Conservation (phyloP, 1,140 invertebrate genomes). For the Neodiprion fabricii region DNA sequence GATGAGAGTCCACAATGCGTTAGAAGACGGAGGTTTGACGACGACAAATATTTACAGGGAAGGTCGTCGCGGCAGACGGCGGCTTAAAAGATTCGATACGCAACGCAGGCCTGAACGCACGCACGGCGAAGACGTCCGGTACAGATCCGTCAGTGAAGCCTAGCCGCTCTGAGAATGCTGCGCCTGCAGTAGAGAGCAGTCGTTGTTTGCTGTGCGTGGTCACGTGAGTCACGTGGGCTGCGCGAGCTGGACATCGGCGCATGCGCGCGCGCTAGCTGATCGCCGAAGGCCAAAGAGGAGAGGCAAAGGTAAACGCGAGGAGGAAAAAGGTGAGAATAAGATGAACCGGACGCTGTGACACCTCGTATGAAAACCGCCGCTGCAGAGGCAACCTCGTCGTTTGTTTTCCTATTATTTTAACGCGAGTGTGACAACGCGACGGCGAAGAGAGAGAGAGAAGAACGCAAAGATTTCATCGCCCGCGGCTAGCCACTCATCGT, state of each 20-base stretch:
- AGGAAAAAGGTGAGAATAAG: not conserved
- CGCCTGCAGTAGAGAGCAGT: not conserved
- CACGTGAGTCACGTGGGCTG: not conserved
- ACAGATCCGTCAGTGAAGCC: too few relatives aligned
- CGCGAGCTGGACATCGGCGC: too few relatives aligned
- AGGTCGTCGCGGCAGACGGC: constrained; percentile 41
- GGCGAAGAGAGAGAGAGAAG: not conserved
- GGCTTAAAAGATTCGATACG: constrained; percentile 2
- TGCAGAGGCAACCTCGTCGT: not conserved
- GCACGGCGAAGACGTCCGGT: too few relatives aligned
- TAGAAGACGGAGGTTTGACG: constrained; percentile 42
- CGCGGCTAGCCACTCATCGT: too few relatives aligned
- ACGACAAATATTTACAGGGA: constrained; percentile 51
- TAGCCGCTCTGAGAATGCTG: not conserved
- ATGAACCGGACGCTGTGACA: not conserved
- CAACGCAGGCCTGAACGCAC: not conserved
- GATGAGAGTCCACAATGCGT: not conserved
- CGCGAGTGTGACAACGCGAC: not conserved
- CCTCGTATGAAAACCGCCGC: not conserved
- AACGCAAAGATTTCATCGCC: too few relatives aligned
- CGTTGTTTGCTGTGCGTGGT: not conserved
- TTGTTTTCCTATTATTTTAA: constrained; percentile 5
- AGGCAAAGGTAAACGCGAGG: not conserved
- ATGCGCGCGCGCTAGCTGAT: too few relatives aligned
- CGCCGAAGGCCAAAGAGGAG: not conserved